Evolutionary conservation across 1,140 invertebrate genomes (phyloP).

Genomic region (Brachionus manjavacas): DNA sequence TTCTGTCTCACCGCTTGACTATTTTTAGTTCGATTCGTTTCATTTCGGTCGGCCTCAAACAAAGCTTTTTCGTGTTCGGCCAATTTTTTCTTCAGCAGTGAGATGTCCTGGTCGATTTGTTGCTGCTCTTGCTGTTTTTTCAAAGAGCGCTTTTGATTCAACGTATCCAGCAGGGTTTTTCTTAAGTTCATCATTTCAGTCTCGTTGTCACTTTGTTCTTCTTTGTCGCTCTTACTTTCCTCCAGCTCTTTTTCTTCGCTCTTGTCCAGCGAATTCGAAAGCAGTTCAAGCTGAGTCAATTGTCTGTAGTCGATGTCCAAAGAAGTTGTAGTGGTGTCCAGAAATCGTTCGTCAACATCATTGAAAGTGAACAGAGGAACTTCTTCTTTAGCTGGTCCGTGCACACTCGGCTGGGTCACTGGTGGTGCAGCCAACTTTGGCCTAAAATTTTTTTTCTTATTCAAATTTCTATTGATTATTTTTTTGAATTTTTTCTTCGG

Average conservation of each 20-base stretch:
- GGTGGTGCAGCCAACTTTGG: neutral
- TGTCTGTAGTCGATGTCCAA: constrained; percentile 34
- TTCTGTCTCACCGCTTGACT: neutral
- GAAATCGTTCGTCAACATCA: constrained; percentile 30
- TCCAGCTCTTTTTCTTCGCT: neutral
- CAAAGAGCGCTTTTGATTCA: neutral
- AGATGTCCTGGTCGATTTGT: constrained; percentile 8
- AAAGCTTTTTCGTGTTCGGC: neutral
- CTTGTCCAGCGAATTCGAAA: neutral
- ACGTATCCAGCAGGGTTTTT: neutral
- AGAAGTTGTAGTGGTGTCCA: neutral
- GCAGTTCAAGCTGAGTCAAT: neutral
- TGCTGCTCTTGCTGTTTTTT: constrained; percentile 28
- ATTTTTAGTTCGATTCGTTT: neutral
- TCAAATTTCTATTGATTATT: neutral
- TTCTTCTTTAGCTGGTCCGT: neutral
- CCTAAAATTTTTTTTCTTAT: neutral
- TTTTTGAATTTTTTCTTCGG: neutral
- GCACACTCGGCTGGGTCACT: neutral
- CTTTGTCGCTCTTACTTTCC: neutral
- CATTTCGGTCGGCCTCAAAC: neutral
- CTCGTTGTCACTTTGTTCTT: neutral
- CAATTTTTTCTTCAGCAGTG: constrained; percentile 1
- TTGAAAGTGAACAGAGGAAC: neutral
- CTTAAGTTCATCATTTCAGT: neutral